phyloP scores from a whole-genome alignment of 2,888 invertebrate species.

The Brachynemurus nebulosus region DNA sequence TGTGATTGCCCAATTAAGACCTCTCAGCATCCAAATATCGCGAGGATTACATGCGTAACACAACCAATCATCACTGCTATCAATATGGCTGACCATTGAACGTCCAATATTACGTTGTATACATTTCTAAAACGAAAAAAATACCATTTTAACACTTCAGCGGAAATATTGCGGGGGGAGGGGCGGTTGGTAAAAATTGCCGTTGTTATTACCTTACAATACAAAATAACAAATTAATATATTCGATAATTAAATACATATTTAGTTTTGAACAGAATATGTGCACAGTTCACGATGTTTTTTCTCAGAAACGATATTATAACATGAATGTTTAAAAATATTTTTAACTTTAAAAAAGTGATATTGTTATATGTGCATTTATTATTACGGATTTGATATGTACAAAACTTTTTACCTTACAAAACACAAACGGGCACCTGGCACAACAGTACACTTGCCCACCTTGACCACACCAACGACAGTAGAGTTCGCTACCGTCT shows the following conservation, averaged over 20 bases:
- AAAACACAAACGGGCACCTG: conserved; percentile 58
- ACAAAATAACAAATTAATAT: too few species aligned
- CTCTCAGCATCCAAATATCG: conserved; percentile 49
- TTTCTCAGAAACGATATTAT: too few species aligned
- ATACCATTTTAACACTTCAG: too few species aligned
- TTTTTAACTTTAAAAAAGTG: too few species aligned
- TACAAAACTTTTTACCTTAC: conserved; percentile 47
- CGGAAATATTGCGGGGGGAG: too few species aligned
- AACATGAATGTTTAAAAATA: too few species aligned
- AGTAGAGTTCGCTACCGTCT: conserved; percentile 70
- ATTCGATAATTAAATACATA: too few species aligned
- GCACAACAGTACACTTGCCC: conserved; percentile 58
- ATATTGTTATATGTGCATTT: too few species aligned
- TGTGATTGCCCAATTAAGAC: conserved; percentile 56
- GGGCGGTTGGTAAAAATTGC: too few species aligned
- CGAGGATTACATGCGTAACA: conserved; percentile 61
- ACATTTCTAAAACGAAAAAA: conserved; percentile 51
- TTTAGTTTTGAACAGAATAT: too few species aligned
- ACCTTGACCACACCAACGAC: conserved; percentile 72
- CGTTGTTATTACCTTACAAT: too few species aligned
- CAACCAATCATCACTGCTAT: conserved; percentile 65
- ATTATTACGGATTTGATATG: conserved; percentile 61
- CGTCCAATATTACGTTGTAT: conserved; percentile 56
- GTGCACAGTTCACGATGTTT: too few species aligned
- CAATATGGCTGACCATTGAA: conserved; percentile 52